Percentiles rank a stretch among this genome's conserved stretches.
Evolutionary conservation across 2,888 invertebrate genomes (phyloP).

Genomic region (Ectemnius lituratus): DNA sequence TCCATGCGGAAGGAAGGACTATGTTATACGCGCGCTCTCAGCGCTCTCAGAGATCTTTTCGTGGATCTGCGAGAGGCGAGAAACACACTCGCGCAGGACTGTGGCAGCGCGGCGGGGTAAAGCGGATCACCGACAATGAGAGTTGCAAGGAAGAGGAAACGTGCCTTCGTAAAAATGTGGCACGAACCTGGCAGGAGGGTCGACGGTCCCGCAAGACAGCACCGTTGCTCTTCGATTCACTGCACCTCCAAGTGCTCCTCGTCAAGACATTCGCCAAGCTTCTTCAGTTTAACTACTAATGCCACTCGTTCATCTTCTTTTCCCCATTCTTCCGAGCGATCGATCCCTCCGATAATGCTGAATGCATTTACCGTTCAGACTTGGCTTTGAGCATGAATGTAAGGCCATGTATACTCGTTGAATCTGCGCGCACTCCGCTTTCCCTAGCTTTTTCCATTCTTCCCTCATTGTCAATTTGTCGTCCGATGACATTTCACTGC

Average conservation of each 20-base stretch:
- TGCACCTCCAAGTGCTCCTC: conserved; percentile 2
- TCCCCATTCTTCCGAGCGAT: not conserved
- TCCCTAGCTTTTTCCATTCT: no score
- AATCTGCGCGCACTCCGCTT: no score
- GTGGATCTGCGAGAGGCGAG: not conserved
- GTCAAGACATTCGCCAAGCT: not conserved
- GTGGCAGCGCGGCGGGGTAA: not conserved
- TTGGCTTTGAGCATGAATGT: no score
- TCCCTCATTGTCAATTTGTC: no score
- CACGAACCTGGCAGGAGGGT: conserved; percentile 17
- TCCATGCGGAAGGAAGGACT: not conserved
- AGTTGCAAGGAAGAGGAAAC: conserved; percentile 54
- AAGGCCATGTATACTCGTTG: no score
- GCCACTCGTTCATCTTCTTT: no score
- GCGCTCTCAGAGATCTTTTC: not conserved
- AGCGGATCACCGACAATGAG: not conserved
- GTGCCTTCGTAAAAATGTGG: conserved; percentile 44
- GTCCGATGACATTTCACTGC: no score
- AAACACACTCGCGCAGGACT: not conserved
- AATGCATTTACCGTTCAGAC: not conserved
- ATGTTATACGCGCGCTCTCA: not conserved
- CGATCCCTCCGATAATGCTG: not conserved
- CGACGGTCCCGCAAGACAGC: conserved; percentile 21
- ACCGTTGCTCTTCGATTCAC: conserved; percentile 1
- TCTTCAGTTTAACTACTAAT: no score